These are phyloP conservation scores for Kuschelorhynchus macadamiae DNA, from an alignment of 2,888 invertebrate genomes.

Conservation along the genomic window DNA sequence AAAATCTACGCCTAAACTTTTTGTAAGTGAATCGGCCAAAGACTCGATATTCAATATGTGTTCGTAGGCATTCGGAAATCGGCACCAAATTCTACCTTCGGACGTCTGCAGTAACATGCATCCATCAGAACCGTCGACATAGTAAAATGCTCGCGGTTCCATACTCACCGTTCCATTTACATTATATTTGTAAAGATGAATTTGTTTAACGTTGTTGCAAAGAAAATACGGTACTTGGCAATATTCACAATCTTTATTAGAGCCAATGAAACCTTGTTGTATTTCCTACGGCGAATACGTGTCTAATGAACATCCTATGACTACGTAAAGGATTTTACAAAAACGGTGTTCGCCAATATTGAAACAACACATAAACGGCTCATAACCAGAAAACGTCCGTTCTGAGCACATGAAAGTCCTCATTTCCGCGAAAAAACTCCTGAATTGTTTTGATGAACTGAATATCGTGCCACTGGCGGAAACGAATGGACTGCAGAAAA, in stretches of 20 bases:
- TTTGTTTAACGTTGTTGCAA: background rate
- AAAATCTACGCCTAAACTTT: background rate
- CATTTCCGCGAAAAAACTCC: background rate
- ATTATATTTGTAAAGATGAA: background rate
- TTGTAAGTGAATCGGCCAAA: background rate
- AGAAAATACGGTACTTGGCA: background rate
- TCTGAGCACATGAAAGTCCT: background rate
- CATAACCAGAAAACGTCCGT: too few species aligned
- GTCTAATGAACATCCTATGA: too few species aligned
- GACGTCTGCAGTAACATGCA: background rate
- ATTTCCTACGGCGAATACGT: too few species aligned
- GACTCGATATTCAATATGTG: background rate
- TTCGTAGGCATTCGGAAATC: slow-evolving; percentile 1
- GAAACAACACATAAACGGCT: too few species aligned
- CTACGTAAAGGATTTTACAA: too few species aligned
- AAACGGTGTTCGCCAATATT: too few species aligned
- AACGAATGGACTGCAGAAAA: background rate
- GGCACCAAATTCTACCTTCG: background rate
- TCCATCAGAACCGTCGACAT: background rate
- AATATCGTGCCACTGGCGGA: background rate
- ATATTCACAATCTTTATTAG: background rate
- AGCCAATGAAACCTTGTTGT: background rate
- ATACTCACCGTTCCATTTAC: background rate
- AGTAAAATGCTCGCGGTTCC: slow-evolving; percentile 1
- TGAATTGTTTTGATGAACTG: background rate